Conservation (phyloP, 2,113 vertebrate genomes). For the Elachura formosa region DNA sequence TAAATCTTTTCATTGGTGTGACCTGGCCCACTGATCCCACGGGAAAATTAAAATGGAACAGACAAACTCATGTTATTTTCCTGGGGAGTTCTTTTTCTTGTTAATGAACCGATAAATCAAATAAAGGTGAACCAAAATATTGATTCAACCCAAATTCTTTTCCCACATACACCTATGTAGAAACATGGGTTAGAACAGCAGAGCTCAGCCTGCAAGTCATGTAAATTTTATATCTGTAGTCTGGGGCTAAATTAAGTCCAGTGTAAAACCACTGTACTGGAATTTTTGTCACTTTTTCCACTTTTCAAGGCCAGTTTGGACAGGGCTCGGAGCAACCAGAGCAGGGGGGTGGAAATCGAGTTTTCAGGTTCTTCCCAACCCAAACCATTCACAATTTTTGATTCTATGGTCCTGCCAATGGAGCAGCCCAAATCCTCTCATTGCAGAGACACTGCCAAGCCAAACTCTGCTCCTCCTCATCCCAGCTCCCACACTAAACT, state of each 20-base stretch:
- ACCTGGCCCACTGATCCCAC: neutral
- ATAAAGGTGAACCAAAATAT: neutral
- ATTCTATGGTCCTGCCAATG: neutral
- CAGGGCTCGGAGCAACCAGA: neutral
- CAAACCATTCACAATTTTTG: neutral
- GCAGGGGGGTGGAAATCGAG: neutral
- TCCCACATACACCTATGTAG: neutral
- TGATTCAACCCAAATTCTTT: neutral
- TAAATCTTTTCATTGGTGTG: neutral
- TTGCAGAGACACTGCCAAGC: neutral
- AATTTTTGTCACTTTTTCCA: neutral
- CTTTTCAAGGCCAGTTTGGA: neutral
- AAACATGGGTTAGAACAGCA: neutral
- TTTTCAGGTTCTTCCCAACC: neutral
- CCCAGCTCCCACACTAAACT: neutral
- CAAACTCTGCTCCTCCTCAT: neutral
- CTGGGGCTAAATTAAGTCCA: neutral
- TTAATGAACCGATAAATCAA: neutral
- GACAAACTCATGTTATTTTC: neutral
- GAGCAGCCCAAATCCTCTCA: neutral
- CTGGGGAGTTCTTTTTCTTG: neutral
- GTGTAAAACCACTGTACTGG: constrained; percentile 13
- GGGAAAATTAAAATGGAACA: neutral
- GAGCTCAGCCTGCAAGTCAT: neutral
- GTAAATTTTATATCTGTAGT: neutral